Base-by-base conservation (phyloP, 2,797 vertebrate genomes). In the Alectoris magna region DNA sequence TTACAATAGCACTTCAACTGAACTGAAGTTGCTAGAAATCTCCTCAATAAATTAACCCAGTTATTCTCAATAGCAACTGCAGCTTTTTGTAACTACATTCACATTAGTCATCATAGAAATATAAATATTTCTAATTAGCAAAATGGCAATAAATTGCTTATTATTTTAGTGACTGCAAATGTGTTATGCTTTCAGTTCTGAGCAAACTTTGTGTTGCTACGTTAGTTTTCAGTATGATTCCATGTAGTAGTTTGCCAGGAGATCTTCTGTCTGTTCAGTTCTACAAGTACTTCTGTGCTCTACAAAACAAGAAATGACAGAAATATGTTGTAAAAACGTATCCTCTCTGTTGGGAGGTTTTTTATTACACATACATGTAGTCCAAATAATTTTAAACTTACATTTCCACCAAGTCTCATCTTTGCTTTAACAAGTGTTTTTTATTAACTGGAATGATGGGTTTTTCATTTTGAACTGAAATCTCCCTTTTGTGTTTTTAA, bases 341-440 rank as follows among this genome's bases (percentile, higher is more conserved):
- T 97, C 94, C 88, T 97, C 91, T 96, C 95, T 96, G 94, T 87
- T 96, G 93, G 95, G 94, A 97, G 96, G 93, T 66, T 95, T 97
- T 98, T 97, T 97, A 96, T 98, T 97, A 96, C 96, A 92, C 84
- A 90, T 95, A 90, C 82, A 84, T 96, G 96, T 97, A 96, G 94
- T 93, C 96, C 93, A 97, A 94, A 96, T 97, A 96, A 97, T 97
- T 97, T 97, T 96, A 96, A 97, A 97, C 93, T 97, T 98, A 96
- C 95, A 89, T 97, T 97, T 97, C 96, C 94, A 96, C 87, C 93
- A 79, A 69, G 76, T 84, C 95, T 91, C 84, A 85, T 86, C 97
- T 97, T 94, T 97, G 96, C 97, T 98, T 98, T 93, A 97, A 98
- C 97, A 98, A 98, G 95, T 97, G 97, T 91, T 97, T 96, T 94